phyloP scores from a whole-genome alignment of 2,113 vertebrate genomes.

The Pogonocichla stellata region DNA sequence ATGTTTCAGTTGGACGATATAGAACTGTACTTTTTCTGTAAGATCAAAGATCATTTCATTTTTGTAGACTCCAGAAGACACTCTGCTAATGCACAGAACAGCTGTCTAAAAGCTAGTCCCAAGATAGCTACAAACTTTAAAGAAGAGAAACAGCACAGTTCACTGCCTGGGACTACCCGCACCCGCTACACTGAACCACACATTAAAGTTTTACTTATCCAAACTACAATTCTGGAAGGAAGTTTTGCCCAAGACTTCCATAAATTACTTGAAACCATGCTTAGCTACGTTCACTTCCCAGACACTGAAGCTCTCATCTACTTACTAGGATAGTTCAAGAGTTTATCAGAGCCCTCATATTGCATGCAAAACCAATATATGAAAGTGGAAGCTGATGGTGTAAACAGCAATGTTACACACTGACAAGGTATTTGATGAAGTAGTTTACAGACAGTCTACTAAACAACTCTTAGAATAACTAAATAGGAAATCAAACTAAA shows the following conservation, averaged over 20 bases:
- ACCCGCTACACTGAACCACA: fast-evolving
- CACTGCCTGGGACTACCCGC: not conserved
- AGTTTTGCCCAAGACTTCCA: not conserved
- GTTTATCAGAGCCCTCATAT: not conserved
- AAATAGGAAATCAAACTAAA: not conserved
- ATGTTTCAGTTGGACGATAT: not conserved
- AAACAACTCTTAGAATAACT: not conserved
- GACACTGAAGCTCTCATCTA: not conserved
- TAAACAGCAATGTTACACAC: not conserved
- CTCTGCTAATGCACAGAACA: not conserved
- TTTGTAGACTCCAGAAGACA: not conserved
- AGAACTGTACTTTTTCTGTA: not conserved
- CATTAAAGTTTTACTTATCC: not conserved
- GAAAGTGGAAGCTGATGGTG: not conserved
- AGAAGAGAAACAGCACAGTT: not conserved
- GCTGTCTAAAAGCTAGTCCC: not conserved
- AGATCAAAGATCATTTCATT: not conserved
- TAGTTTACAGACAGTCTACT: not conserved
- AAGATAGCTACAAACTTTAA: not conserved
- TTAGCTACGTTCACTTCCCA: not conserved
- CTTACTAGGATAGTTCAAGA: not conserved
- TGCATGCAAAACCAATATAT: not conserved
- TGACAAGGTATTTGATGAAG: not conserved
- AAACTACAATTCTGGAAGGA: not conserved
- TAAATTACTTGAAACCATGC: not conserved